Evolutionary conservation across 2,888 invertebrate genomes (phyloP).

Genomic region (Danaus chrysippus): DNA sequence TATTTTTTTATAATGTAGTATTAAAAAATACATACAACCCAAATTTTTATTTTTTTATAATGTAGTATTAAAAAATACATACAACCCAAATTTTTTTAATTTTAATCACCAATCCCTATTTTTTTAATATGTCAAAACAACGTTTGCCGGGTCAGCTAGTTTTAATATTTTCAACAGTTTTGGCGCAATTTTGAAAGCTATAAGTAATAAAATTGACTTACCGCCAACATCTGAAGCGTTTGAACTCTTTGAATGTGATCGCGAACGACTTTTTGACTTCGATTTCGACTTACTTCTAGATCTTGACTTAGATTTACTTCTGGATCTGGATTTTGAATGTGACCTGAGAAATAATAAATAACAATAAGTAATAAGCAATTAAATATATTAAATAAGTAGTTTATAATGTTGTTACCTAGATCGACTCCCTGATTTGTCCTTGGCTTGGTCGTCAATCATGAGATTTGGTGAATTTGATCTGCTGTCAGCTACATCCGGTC

Average conservation of each 20-base stretch:
- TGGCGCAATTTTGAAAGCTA: not conserved
- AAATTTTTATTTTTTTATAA: too few species aligned
- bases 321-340: slow-evolving; percentile 62
- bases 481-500: slow-evolving; percentile 62
- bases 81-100: too few species aligned
- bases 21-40: too few species aligned
- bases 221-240: slow-evolving; percentile 54
- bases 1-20: too few species aligned
- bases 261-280: slow-evolving; percentile 56
- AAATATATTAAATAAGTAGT: slow-evolving; percentile 1
- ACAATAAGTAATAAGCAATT: not conserved
- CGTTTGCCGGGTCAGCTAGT: too few species aligned
- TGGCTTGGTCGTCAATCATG: slow-evolving; percentile 69
- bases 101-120: too few species aligned
- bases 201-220: slow-evolving; percentile 11
- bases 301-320: slow-evolving; percentile 66
- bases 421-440: slow-evolving; percentile 62
- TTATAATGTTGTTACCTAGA: slow-evolving; percentile 50
- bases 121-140: too few species aligned
- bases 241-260: slow-evolving; percentile 66
- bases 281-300: slow-evolving; percentile 70
- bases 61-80: too few species aligned
- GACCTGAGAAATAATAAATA: slow-evolving; percentile 36
- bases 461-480: slow-evolving; percentile 75
- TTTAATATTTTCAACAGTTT: not conserved